Evolutionary conservation across 1,140 invertebrate genomes (phyloP).

Genomic region (Bombus ignitus): DNA sequence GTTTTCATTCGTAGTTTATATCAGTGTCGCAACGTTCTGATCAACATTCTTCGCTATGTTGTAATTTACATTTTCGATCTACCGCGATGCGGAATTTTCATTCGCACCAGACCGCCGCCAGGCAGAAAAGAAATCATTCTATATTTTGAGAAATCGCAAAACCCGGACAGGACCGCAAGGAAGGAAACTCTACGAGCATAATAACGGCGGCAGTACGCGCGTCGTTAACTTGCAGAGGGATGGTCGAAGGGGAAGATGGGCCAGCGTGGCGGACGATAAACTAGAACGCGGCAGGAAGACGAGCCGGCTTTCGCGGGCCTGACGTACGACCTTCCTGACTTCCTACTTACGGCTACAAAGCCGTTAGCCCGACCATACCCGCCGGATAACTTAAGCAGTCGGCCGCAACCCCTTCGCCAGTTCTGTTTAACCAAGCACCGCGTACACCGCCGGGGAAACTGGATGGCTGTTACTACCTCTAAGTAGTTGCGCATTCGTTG

Average conservation of each 20-base stretch:
- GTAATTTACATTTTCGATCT: neutral
- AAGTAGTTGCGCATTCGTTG: constrained; percentile 65
- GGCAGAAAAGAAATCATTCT: neutral
- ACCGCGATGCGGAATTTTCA: neutral
- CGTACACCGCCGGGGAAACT: constrained; percentile 5
- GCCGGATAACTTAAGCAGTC: constrained; percentile 63
- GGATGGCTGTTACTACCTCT: constrained; percentile 44
- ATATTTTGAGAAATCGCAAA: neutral
- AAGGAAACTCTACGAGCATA: constrained; percentile 7
- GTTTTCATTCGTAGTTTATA: neutral
- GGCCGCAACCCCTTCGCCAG: constrained; percentile 20
- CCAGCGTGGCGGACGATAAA: constrained; percentile 59
- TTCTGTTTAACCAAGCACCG: constrained; percentile 46
- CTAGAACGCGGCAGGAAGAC: constrained; percentile 68
- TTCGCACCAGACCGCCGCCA: neutral
- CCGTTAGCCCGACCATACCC: constrained; percentile 46
- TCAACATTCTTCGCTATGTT: neutral
- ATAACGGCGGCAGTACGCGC: constrained; percentile 17
- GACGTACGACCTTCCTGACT: constrained; percentile 69
- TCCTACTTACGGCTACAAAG: constrained; percentile 66
- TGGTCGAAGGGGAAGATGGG: neutral
- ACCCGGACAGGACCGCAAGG: neutral
- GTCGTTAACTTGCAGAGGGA: constrained; percentile 1
- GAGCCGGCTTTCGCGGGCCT: constrained; percentile 62
- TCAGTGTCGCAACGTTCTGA: neutral